Base-by-base conservation (phyloP, 2,888 invertebrate species). In the Sericinus montela region DNA sequence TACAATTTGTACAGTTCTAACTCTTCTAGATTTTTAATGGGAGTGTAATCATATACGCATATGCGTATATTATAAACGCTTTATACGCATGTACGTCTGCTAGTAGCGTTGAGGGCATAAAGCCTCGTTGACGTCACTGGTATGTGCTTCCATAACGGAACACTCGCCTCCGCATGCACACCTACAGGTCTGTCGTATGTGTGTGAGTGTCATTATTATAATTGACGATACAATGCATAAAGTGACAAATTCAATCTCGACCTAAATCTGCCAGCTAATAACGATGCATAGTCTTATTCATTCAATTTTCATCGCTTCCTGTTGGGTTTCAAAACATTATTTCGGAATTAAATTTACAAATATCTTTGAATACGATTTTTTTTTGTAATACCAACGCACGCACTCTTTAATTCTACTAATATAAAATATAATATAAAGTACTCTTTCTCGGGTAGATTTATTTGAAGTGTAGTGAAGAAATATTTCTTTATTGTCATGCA, bases 101-200 rank as follows among this genome's bases (percentile, higher is more conserved):
- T 74, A 72, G 58, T 67, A 62, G 80, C 80, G 80, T 84, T 72
- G 77, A 72, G 71, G 76, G 75, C 73, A 78, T 83, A 75, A 85
- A 78, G 72, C 78, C 78, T 80, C 72, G 78, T 77, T 87, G 84
- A 88, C 88, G 87, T 88, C 87, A 87, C 78, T 80, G 83, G 83
- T 83, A 87, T 87, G 87, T 85, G 84, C 80, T 80, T 84, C 84
- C 83, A 80, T 87, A 88, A 88, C 88, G 88, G 88, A 85, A 79
- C 64, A 74, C 77, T 85, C 84, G 84, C 83, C 82, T 83, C 78
- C 77, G 62, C 70, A 74, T 68, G 75, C 70, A 72, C 67, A 75
- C 75, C 74, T 64, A 71, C 72, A 60, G 51, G 32, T 55, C 48
- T 43, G 42, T 42, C 52, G 41, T 54, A 48, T 63, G 48, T 60